phyloP scores from a whole-genome alignment of 2,113 vertebrate genomes.

The Monopterus albus region DNA sequence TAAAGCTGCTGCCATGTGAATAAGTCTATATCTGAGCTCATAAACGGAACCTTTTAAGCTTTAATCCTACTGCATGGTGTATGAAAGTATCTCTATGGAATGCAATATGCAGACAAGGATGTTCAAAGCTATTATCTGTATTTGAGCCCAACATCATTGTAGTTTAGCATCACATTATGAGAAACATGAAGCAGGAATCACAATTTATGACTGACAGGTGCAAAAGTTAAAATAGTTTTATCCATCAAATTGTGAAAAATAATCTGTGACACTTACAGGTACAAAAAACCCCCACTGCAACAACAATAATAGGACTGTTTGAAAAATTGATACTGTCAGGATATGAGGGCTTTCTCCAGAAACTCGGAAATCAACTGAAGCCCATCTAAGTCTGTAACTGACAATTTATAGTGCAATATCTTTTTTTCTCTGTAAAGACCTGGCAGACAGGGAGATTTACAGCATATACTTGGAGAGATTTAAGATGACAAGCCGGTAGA shows the following conservation, averaged over 20 bases:
- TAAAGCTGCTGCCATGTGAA: slow-evolving; percentile 44
- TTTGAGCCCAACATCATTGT: slow-evolving; percentile 45
- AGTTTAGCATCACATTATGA: slow-evolving; percentile 62
- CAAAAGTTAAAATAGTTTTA: slow-evolving; percentile 76
- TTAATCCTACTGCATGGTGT: slow-evolving; percentile 21
- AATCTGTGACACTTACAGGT: slow-evolving; percentile 30
- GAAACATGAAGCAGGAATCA: slow-evolving; percentile 69
- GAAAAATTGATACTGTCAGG: slow-evolving; percentile 56
- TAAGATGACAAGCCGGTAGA: slow-evolving; percentile 60
- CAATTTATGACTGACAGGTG: slow-evolving; percentile 71
- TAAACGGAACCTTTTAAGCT: slow-evolving; percentile 30
- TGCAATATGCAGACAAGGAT: slow-evolving; percentile 45
- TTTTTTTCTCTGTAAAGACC: slow-evolving; percentile 55
- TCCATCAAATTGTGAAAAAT: slow-evolving; percentile 69
- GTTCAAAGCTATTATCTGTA: slow-evolving; percentile 38
- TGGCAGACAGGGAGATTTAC: slow-evolving; percentile 66
- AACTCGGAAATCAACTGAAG: slow-evolving; percentile 60
- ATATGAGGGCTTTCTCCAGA: slow-evolving; percentile 51
- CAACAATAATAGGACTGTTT: slow-evolving; percentile 50
- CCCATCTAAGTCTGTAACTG: slow-evolving; percentile 39
- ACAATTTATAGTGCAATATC: slow-evolving; percentile 67
- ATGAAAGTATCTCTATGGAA: slow-evolving; percentile 57
- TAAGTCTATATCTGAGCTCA: slow-evolving; percentile 28
- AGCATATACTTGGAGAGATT: slow-evolving; percentile 62
- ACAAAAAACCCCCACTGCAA: slow-evolving; percentile 51